Percentiles rank a stretch among this genome's conserved stretches.
Conservation (phyloP, 2,888 invertebrate genomes). For the Polymixis lichenea region DNA sequence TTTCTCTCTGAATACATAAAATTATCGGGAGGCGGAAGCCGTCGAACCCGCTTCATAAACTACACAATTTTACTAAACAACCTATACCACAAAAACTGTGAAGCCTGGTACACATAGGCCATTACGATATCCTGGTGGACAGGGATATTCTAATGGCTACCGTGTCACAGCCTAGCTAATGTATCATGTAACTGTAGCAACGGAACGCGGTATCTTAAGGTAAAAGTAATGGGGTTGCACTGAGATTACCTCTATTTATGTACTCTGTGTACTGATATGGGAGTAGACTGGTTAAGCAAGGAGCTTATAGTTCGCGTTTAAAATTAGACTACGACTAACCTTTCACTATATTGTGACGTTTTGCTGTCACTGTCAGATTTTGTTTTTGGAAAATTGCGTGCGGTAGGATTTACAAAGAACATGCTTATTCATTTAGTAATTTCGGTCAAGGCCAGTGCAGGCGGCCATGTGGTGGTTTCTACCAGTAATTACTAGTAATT, state of each 20-base stretch:
- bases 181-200: constrained; percentile 46
- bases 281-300: constrained; percentile 13
- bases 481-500: background rate
- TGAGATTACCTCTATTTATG: constrained; percentile 56
- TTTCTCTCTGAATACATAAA: background rate
- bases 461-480: constrained; percentile 9
- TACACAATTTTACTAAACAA: constrained; percentile 31
- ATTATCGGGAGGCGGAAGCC: background rate
- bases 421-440: constrained; percentile 25
- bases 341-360: background rate
- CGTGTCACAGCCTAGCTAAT: constrained; percentile 53
- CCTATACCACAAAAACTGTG: constrained; percentile 43
- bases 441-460: constrained; percentile 22
- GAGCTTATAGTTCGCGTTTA: constrained; percentile 14
- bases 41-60: constrained; percentile 12
- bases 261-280: constrained; percentile 44
- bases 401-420: background rate
- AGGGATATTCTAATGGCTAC: constrained; percentile 57
- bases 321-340: constrained; percentile 22
- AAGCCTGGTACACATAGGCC: constrained; percentile 23
- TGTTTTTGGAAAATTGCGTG: background rate
- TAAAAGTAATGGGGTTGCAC: constrained; percentile 58
- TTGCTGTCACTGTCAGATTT: constrained; percentile 27
- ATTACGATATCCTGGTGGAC: constrained; percentile 43
- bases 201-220: constrained; percentile 51